Evolutionary conservation across 2,888 invertebrate genomes (phyloP).

Genomic region (Spatulosminthurus flaviceps): DNA sequence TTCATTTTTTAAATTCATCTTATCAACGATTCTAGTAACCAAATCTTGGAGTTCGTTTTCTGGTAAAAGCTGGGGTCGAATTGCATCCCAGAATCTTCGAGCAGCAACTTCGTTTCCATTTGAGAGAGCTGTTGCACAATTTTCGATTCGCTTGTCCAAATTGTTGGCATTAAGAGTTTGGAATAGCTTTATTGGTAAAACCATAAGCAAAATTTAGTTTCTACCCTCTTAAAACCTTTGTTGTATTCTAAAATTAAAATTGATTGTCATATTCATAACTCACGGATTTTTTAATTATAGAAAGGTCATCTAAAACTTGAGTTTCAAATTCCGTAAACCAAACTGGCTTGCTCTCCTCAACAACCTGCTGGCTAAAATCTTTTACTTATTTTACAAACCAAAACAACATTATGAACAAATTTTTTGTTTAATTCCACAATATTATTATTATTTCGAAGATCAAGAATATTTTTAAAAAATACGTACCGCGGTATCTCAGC

Average conservation of each 20-base stretch:
- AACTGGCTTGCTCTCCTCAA: background rate
- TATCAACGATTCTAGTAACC: background rate
- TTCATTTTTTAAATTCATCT: background rate
- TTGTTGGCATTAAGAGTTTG: slow-evolving; percentile 25
- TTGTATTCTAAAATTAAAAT: too few species aligned
- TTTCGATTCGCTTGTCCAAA: slow-evolving; percentile 30
- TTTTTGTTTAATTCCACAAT: too few species aligned
- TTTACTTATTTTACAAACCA: too few species aligned
- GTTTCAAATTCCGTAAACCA: slow-evolving; percentile 23
- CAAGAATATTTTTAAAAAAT: too few species aligned
- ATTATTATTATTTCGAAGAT: too few species aligned
- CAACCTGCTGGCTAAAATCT: too few species aligned
- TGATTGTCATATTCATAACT: too few species aligned
- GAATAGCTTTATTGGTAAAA: slow-evolving; percentile 21
- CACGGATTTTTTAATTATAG: slow-evolving; percentile 29
- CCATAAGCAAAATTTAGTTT: too few species aligned
- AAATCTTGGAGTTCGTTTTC: background rate
- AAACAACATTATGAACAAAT: too few species aligned
- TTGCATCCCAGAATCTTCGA: slow-evolving; percentile 16
- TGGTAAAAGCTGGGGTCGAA: slow-evolving; percentile 10
- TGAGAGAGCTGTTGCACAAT: slow-evolving; percentile 21
- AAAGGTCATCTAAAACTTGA: slow-evolving; percentile 14
- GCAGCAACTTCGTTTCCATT: slow-evolving; percentile 33
- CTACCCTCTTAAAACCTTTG: too few species aligned
- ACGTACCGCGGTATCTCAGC: too few species aligned